phyloP scores from a whole-genome alignment of 2,888 invertebrate species.

The Myopa tessellatipennis region DNA sequence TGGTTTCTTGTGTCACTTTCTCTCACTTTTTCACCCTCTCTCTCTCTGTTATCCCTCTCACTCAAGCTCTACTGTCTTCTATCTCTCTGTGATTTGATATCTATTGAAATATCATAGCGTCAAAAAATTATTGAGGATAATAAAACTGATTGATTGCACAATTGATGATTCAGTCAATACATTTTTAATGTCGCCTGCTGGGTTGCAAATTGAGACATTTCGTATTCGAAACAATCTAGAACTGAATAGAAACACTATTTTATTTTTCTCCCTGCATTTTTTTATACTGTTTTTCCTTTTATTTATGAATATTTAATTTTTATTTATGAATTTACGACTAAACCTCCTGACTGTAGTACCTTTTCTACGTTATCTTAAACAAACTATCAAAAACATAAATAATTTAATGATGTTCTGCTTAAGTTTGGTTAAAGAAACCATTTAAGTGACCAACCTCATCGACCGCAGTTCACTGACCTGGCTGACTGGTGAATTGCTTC shows the following conservation, averaged over 20 bases:
- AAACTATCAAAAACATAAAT: neutral
- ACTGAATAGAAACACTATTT: neutral
- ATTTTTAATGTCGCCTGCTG: neutral
- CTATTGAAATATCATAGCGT: neutral
- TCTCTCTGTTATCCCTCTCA: too few relatives aligned
- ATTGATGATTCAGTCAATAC: slow-evolving; percentile 7
- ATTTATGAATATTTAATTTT: too few relatives aligned
- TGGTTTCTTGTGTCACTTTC: too few relatives aligned
- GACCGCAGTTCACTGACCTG: neutral
- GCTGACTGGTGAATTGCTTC: neutral
- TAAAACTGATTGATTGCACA: neutral
- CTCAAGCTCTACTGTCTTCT: neutral
- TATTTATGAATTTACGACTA: too few relatives aligned
- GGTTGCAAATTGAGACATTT: slow-evolving; percentile 4
- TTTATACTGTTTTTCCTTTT: neutral
- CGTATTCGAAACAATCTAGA: too few relatives aligned
- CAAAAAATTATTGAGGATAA: neutral
- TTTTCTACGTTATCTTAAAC: neutral
- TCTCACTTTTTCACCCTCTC: too few relatives aligned
- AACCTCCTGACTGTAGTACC: too few relatives aligned
- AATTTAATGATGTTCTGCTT: neutral
- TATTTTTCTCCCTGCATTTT: neutral
- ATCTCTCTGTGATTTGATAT: neutral
- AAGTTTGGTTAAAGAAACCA: too few relatives aligned
- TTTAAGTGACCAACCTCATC: too few relatives aligned